Base-by-base conservation (phyloP, 1,140 invertebrate genomes). In the Hylaeus anthracinus region DNA sequence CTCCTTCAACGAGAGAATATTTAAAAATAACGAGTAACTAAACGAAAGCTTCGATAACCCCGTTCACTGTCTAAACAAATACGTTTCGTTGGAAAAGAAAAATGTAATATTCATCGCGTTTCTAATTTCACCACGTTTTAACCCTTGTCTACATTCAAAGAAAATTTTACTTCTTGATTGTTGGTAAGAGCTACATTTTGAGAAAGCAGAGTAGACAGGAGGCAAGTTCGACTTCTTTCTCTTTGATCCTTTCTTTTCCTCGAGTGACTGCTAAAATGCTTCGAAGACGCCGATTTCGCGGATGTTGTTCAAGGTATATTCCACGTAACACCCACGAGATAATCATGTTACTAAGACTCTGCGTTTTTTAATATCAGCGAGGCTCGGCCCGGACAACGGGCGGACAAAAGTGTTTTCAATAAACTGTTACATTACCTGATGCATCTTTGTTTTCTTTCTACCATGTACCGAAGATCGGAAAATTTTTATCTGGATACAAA, bases 301-400 rank as follows among this genome's bases (percentile, higher is more conserved):
- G 88, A 86, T 88, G 88, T 89, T 83, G 82, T 72, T 60, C 85
- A 86, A 89, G 85, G 86, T 90, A 89, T 90, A 89, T 91, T 91
- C 86, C 84, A 90, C 83, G 84, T 89, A 92, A 92, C 88, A 92
- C 88, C 89, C 86, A 91, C 88, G 81, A 90, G 90, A 92, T 92
- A 91, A 92, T 92, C 92, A 92, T 93, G 92, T 93, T 92, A 92
- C 91, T 92, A 92, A 92, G 91, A 92, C 90, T 90, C 90, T 92
- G 89, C 90, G 90, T 91, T 92, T 93, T 93, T 93, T 93, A 93
- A 92, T 93, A 93, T 92, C 92, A 92, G 89, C 90, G 89, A 91
- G 86, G 87, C 89, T 92, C 91, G 88, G 79, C 86, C 89, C 89
- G 90, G 83, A 83, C 79, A 89, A 88, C 87, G 90, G 86, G 86